These are phyloP conservation scores for Volucella zonaria DNA, from an alignment of 2,888 invertebrate species.

Conservation along the genomic window DNA sequence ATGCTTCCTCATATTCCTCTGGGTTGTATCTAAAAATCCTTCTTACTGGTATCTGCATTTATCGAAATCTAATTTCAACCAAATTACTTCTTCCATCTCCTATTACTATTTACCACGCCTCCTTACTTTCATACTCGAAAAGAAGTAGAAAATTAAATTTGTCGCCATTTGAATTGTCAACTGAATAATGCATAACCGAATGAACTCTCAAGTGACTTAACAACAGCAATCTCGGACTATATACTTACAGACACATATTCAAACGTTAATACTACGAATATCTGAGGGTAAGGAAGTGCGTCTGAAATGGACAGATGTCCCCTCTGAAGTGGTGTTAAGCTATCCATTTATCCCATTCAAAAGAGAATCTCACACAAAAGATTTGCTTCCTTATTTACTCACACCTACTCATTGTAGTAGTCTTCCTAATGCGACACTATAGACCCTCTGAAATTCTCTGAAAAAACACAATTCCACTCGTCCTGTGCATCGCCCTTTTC, in stretches of 20 bases:
- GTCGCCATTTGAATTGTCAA: constrained; percentile 69
- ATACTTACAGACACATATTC: too few relatives aligned
- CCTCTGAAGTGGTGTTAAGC: constrained; percentile 71
- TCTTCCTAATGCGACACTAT: constrained; percentile 51
- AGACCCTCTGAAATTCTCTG: not conserved
- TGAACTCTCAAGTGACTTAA: constrained; percentile 64
- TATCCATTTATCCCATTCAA: constrained; percentile 72
- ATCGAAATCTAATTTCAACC: constrained; percentile 38
- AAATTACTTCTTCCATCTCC: constrained; percentile 57
- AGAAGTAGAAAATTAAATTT: constrained; percentile 69
- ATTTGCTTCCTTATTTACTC: constrained; percentile 51
- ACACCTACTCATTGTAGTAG: constrained; percentile 1
- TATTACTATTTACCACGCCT: constrained; percentile 63
- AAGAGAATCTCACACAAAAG: constrained; percentile 69
- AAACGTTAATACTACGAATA: constrained; percentile 1
- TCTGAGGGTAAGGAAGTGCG: constrained; percentile 19
- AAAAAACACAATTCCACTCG: constrained; percentile 9
- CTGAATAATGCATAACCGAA: constrained; percentile 68
- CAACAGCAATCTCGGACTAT: not conserved
- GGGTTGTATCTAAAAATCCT: constrained; percentile 5
- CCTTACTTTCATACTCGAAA: constrained; percentile 26
- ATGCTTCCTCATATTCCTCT: not conserved
- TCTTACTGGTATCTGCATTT: not conserved
- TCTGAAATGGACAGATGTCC: constrained; percentile 72
- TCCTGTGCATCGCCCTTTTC: constrained; percentile 48